Base-by-base conservation (phyloP, 2,113 vertebrate genomes). In the Hippocampus comes region DNA sequence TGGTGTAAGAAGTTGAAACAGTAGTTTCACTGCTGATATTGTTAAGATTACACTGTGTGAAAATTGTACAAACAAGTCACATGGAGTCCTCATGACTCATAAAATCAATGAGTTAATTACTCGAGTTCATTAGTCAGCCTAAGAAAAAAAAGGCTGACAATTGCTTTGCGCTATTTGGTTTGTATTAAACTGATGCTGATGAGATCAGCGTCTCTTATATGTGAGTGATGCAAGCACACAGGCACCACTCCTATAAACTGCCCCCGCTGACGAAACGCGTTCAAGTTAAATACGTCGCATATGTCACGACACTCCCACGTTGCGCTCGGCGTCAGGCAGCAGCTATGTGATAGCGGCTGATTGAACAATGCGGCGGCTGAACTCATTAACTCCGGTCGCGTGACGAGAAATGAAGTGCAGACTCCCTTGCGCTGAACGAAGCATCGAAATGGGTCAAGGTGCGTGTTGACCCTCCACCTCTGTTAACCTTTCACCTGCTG, bases 401-500 rank as follows among this genome's bases (percentile, higher is more conserved):
- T 43, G 63, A n/a, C 46, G 12, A 64, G 21, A 41, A 64, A 6
- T 10, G n/a, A 15, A 34, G 2, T 9, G n/a, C 5, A 38, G 34
- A 38, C n/a, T 25, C n/a, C 55, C 10, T n/a, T 48, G 46, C 46
- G 55, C 2, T 34, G 59, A 60, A 12, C 18, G 14, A 30, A 60
- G 15, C 15, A 12, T 61, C 15, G 5, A 66, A 66, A 48, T 48
- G 41, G 55, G 27, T 41, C 10, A 41, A 27, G 25, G 11, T 25
- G 56, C 49, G 15, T 5, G 4, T 9, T 42, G 15, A 46, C 43
- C 73, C 48, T 46, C 17, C 27, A 30, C 12, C n/a, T 27, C 1
- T 0, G 51, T 74, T 73, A 25, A 82, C 72, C 83, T 87, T 85
- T 82, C 64, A 82, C 78, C 83, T 61, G 65, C 41, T 65, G 48